Evolutionary conservation across 1,140 invertebrate species (phyloP), one percentile per base, ranked within the genome.

Genomic region (Ceratina japonica): DNA sequence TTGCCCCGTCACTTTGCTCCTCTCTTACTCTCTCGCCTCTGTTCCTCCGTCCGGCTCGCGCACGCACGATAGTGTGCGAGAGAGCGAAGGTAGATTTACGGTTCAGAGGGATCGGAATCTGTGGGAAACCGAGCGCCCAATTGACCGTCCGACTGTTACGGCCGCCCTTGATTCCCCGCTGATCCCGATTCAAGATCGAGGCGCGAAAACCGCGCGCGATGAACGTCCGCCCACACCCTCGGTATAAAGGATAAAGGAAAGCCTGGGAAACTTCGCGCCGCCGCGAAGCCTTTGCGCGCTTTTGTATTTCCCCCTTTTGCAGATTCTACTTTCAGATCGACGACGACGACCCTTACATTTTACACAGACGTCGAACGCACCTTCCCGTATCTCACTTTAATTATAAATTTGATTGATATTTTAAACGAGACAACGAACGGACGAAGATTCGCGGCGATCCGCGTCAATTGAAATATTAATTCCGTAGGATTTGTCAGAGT

Each of bases 91-190:
- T 73, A 64, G 69, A 82, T 73, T 72, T 37, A 71, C 81, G 66
- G 10, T 73, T 68, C 4, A 54, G 20, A 70, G 71, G 75, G 54
- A 63, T 79, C 59, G 65, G 37, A 79, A 79, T 77, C 70, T 70
- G 75, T 56, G 63, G 62, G 68, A 49, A 73, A 78, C 54, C 74
- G 64, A 68, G 13, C 51, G 62, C 37, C 44, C 80, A 65, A 83
- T 81, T 76, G 79, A 83, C 74, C 73, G 51, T 61, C 52, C 79
- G 27, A 78, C 74, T 12, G 74, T 69, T 69, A 16, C 22, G 61
- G 18, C 20, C 64, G 27, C 20, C 37, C 44, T 62, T 54, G 69
- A 72, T 79, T 73, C 58, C 15, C 31, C 61, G 24, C 49, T 31
- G 49, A 63, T 72, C 20, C 5, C 20, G 49, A 37, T 62, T 62